phyloP scores from a whole-genome alignment of 2,113 vertebrate species.

The Phycodurus eques region DNA sequence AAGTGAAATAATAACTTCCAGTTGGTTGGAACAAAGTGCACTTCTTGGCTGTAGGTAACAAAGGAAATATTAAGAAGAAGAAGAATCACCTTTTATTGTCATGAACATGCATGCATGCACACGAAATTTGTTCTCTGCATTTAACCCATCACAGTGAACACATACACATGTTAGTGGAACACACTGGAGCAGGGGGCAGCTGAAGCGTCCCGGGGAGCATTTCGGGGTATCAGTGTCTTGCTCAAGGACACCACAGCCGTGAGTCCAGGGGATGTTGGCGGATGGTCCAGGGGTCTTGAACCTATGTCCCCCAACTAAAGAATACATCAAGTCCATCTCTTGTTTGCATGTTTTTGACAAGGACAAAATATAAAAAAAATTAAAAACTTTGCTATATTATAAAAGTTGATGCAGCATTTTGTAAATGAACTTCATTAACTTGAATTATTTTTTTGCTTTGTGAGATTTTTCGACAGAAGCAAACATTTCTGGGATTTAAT shows the following conservation, averaged over 20 bases:
- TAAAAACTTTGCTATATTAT: conserved; percentile 9
- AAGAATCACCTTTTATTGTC: too few relatives aligned
- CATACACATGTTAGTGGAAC: too few relatives aligned
- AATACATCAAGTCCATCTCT: background rate
- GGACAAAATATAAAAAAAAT: conserved; percentile 37
- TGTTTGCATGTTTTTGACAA: background rate
- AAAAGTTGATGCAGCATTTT: conserved; percentile 41
- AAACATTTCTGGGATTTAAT: background rate
- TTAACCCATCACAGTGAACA: too few relatives aligned
- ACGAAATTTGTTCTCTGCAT: too few relatives aligned
- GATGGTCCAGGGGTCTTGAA: too few relatives aligned
- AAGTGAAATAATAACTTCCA: background rate
- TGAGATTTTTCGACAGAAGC: background rate
- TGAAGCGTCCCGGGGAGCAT: too few relatives aligned
- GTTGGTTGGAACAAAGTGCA: background rate
- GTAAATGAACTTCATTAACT: background rate
- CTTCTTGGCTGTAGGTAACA: background rate
- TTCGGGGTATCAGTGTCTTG: too few relatives aligned
- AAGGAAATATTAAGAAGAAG: background rate
- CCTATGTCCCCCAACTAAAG: too few relatives aligned
- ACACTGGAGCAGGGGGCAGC: too few relatives aligned
- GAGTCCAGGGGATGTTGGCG: too few relatives aligned
- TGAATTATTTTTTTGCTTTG: conserved; percentile 2
- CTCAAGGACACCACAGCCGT: too few relatives aligned
- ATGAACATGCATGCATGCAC: too few relatives aligned